Percentiles rank a stretch among this genome's conserved stretches.
phyloP scores from a whole-genome alignment of 1,140 invertebrate species.

The Heliothis subflexa region DNA sequence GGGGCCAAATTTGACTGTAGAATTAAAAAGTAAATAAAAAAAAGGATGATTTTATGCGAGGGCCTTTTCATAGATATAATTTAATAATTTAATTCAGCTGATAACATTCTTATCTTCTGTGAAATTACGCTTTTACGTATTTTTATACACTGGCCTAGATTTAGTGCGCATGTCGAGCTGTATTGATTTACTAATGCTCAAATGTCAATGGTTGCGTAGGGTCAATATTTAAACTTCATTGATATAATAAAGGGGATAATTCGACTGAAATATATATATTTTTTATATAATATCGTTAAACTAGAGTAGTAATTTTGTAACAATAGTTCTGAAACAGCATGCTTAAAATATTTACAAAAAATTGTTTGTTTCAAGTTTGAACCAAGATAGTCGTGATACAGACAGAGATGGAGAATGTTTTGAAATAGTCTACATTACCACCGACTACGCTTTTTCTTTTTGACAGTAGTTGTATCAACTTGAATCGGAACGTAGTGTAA shows the following conservation, averaged over 20 bases:
- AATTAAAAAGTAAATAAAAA: too few relatives aligned
- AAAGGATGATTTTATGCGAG: not conserved
- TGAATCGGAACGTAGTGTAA: conserved; percentile 70
- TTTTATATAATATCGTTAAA: not conserved
- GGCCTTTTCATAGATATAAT: not conserved
- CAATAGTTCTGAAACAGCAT: not conserved
- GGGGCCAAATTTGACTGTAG: too few relatives aligned
- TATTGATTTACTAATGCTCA: conserved; percentile 73
- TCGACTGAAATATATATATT: not conserved
- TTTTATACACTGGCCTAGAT: conserved; percentile 65
- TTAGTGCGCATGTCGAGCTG: conserved; percentile 80
- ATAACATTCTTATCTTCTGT: conserved; percentile 52
- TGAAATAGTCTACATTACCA: conserved; percentile 1
- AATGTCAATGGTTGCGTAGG: conserved; percentile 41
- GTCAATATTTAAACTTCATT: not conserved
- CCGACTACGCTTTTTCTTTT: conserved; percentile 27
- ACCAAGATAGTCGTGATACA: not conserved
- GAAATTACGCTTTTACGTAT: conserved; percentile 41
- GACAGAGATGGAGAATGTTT: conserved; percentile 39
- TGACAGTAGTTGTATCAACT: conserved; percentile 45
- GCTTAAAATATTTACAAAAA: not conserved
- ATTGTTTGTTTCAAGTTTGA: conserved; percentile 4
- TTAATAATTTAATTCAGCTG: not conserved
- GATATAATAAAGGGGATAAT: not conserved
- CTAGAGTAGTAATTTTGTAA: too few relatives aligned